These are phyloP conservation scores for Carlito syrichta DNA, from an alignment of 2,113 vertebrate species.

Conservation along the genomic window DNA sequence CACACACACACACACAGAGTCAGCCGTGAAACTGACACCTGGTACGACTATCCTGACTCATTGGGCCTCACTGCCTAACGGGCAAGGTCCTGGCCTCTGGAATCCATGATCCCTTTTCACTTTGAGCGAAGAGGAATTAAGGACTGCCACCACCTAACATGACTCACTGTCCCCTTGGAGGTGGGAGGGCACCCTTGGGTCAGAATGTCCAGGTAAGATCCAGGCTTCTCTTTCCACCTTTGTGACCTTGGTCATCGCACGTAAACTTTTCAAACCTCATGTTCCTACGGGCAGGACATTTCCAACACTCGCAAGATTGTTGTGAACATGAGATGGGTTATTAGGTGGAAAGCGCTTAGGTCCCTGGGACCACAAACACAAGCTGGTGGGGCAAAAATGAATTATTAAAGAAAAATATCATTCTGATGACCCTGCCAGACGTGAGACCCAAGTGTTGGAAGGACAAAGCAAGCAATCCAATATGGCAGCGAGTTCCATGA, in stretches of 20 bases:
- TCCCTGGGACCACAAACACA: background rate
- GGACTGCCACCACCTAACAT: background rate
- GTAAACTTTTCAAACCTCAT: background rate
- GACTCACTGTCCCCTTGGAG: background rate
- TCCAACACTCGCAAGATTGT: background rate
- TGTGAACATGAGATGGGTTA: background rate
- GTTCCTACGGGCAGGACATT: no score
- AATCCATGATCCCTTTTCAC: background rate
- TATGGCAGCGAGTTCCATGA: background rate
- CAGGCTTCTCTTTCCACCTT: background rate
- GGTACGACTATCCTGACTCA: no score
- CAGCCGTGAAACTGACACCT: no score
- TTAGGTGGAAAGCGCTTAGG: background rate
- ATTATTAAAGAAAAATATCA: background rate
- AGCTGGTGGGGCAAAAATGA: background rate
- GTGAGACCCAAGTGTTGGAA: background rate
- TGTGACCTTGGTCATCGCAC: background rate
- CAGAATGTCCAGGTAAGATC: background rate
- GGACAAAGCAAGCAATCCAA: background rate
- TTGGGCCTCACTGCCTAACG: no score
- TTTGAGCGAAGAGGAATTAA: background rate
- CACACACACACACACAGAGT: no score
- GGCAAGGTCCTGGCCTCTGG: no score
- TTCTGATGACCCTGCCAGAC: background rate
- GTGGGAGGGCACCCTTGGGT: accelerated